Percentiles rank a stretch among this genome's conserved stretches.
These are phyloP conservation scores for Sorex fumeus DNA, from an alignment of 2,113 vertebrate genomes.

Conservation along the genomic window DNA sequence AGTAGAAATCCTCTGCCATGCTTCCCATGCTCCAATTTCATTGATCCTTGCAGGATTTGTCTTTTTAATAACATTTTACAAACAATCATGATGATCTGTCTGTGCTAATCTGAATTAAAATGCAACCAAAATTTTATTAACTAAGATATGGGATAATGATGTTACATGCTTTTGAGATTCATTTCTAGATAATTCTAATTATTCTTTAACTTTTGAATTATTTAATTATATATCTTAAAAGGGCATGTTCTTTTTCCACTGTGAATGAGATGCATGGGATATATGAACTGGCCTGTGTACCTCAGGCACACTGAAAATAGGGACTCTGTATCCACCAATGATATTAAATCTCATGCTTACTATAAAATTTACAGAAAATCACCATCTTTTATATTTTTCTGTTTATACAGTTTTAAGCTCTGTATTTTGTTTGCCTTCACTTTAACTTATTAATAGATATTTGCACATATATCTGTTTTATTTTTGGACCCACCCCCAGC, in stretches of 20 bases:
- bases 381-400: not conserved
- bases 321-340: too few species aligned
- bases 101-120: conserved; percentile 25
- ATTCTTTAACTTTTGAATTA: conserved; percentile 4
- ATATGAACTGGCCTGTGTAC: not conserved
- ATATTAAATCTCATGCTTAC: too few species aligned
- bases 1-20: not conserved
- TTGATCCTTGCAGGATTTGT: not conserved
- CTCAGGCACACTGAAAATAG: not conserved
- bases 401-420: conserved; percentile 7
- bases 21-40: not conserved
- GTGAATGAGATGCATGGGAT: not conserved
- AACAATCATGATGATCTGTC: not conserved
- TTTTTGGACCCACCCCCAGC: too few species aligned
- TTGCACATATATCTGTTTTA: too few species aligned
- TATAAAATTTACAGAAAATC: not conserved
- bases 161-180: not conserved
- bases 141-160: not conserved
- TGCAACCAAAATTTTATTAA: not conserved
- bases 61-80: not conserved
- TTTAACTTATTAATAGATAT: not conserved
- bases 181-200: not conserved
- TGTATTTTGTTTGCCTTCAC: not conserved
- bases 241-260: not conserved
- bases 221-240: not conserved